Base-by-base conservation (phyloP, 2,113 vertebrate species). In the Heptranchias perlo region DNA sequence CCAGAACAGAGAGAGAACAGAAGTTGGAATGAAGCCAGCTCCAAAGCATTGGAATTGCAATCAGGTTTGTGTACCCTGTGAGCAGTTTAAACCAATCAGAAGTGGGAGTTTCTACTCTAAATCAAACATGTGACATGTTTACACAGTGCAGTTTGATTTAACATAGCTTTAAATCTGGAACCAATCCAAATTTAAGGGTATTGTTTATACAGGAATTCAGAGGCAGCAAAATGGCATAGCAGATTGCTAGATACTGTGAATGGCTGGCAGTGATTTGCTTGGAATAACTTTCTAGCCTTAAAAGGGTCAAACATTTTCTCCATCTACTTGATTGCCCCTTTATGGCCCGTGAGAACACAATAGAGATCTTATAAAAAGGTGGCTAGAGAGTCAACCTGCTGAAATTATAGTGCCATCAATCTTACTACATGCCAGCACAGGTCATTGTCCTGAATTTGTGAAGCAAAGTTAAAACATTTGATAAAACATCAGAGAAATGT, bases 91-190 rank as follows among this genome's bases (percentile, higher is more conserved):
- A 49, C 84, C 47, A 39, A 92, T 61, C 13, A 31, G 47, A 6
- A 61, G 31, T 62, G 89, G 89, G 58, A 21, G n/a, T 93, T 64
- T n/a, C 89, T 25, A 39, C 61, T 93, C n/a, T 23, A 62, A 93
- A 64, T 93, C 89, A 44, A 93, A 39, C 35, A 16, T n/a, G 86
- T 89, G 58, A 93, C 58, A 93, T 62, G 89, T 92, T 92, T 61
- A 92, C 54, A 61, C 13, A 92, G 31, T 16, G 52, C 35, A 16
- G 58, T 61, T 61, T 92, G 54, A 62, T 62, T 62, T 64, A 62
- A 92, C 89, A 23, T 92, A 1, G 89, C 89, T 39, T 21, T 39
- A 93, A 93, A 44, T 93, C 89, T 62, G 89, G 58, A 92, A 92
- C 54, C 31, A 23, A 39, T 93, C 89, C 89, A 93, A n/a, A 23